Percentiles rank a stretch among this genome's conserved stretches.
Conservation (phyloP, 2,888 invertebrate genomes). For the Anoncus sp. region DNA sequence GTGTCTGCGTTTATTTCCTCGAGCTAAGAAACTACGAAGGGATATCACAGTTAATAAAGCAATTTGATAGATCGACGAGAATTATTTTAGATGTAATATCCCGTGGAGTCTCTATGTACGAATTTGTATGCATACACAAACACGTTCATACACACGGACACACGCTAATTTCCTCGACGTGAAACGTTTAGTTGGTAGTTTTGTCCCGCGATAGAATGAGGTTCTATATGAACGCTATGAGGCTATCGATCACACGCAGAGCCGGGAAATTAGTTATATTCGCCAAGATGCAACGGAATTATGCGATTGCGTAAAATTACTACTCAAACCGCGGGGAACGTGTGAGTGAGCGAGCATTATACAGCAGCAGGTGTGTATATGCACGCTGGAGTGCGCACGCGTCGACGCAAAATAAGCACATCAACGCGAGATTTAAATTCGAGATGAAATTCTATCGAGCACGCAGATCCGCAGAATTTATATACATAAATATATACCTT, state of each 20-base stretch:
- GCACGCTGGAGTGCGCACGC: not conserved
- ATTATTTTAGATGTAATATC: slow-evolving; percentile 48
- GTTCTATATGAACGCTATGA: slow-evolving; percentile 1
- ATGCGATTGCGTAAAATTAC: slow-evolving; percentile 58
- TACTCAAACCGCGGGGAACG: slow-evolving; percentile 35
- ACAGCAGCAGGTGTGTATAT: slow-evolving; percentile 54
- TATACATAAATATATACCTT: not conserved
- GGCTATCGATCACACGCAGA: slow-evolving; percentile 49
- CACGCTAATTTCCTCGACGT: slow-evolving; percentile 39
- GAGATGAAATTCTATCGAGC: slow-evolving; percentile 52
- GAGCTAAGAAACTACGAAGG: slow-evolving; percentile 23
- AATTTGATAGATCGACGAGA: slow-evolving; percentile 49
- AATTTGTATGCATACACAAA: not conserved
- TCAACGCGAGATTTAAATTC: slow-evolving; percentile 42
- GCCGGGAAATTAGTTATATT: slow-evolving; percentile 50
- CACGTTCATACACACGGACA: not conserved
- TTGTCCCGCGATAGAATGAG: slow-evolving; percentile 1
- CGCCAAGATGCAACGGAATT: slow-evolving; percentile 39
- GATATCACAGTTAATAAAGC: slow-evolving; percentile 50
- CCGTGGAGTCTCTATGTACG: not conserved
- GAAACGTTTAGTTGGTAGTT: slow-evolving; percentile 35
- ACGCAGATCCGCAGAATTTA: slow-evolving; percentile 10
- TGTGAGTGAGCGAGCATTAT: no score
- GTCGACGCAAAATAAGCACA: slow-evolving; percentile 26
- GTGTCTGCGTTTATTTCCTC: slow-evolving; percentile 30